These are phyloP conservation scores for Lepidocyrtinus sp. DNA, from an alignment of 2,888 invertebrate species.

Conservation along the genomic window DNA sequence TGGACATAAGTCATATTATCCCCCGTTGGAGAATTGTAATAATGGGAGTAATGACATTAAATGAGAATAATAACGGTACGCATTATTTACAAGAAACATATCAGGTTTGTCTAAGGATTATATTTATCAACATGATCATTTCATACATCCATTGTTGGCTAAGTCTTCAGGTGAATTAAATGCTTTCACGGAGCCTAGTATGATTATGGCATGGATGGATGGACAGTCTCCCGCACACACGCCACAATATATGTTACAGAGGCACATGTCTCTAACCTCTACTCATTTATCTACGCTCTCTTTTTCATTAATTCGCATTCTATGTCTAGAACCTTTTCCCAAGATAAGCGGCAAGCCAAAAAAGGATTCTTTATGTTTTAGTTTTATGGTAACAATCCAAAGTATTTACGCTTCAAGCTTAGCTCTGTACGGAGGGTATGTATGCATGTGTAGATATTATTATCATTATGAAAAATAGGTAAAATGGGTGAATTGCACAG, in stretches of 20 bases:
- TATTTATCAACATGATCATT: neutral
- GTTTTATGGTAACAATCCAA: too few relatives aligned
- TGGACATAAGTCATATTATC: too few relatives aligned
- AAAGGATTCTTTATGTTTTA: neutral
- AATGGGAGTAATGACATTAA: too few relatives aligned
- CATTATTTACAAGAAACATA: too few relatives aligned
- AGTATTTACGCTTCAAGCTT: neutral
- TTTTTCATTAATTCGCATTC: neutral
- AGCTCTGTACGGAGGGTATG: neutral
- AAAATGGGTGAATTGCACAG: neutral
- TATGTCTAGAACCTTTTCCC: neutral
- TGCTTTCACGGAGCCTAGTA: neutral
- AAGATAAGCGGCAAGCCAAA: neutral
- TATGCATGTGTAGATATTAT: neutral
- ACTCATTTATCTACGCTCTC: neutral
- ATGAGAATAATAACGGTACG: too few relatives aligned
- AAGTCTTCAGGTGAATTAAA: slow-evolving; percentile 15
- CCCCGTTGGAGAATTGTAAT: too few relatives aligned
- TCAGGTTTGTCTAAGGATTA: too few relatives aligned
- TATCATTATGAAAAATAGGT: neutral
- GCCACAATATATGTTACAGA: neutral
- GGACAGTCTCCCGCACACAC: neutral
- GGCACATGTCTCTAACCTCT: neutral
- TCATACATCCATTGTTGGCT: too few relatives aligned
- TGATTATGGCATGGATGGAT: neutral